A percentile compares a stretch with the other conserved stretches of the same genome.
Conservation (phyloP, 2,888 invertebrate species). For the Allacma fusca region DNA sequence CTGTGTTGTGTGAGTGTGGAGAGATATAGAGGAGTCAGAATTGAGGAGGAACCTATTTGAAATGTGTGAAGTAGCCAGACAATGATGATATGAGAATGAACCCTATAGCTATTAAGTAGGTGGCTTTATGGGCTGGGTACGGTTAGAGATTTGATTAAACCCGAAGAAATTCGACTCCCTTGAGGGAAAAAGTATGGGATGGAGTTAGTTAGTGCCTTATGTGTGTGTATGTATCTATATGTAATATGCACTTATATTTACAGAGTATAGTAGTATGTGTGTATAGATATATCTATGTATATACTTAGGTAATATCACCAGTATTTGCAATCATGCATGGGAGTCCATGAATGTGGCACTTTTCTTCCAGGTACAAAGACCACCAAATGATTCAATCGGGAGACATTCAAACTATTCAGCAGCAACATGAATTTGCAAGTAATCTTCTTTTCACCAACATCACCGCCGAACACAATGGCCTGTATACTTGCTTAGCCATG, state of each 20-base stretch:
- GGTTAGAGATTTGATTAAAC: slow-evolving; percentile 9
- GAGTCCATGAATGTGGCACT: not conserved
- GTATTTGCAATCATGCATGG: not conserved
- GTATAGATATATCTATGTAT: too few species aligned
- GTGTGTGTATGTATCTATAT: not conserved
- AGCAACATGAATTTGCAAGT: slow-evolving; percentile 63
- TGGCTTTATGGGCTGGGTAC: not conserved
- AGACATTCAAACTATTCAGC: slow-evolving; percentile 56
- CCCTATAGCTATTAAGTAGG: not conserved
- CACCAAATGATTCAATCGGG: slow-evolving; percentile 42
- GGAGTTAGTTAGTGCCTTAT: not conserved
- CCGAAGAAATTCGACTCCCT: not conserved
- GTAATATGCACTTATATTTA: not conserved
- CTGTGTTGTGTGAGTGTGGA: not conserved
- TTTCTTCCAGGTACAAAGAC: slow-evolving; percentile 41
- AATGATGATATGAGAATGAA: not conserved
- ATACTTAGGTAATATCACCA: not conserved
- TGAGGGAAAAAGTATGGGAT: not conserved
- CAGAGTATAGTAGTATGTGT: not conserved
- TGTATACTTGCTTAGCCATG: slow-evolving; percentile 68
- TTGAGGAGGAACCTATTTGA: not conserved
- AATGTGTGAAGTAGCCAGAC: not conserved
- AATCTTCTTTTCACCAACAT: slow-evolving; percentile 64
- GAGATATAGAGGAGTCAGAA: not conserved
- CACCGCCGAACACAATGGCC: slow-evolving; percentile 66